Percentiles rank a stretch among this genome's conserved stretches.
phyloP scores from a whole-genome alignment of 1,140 invertebrate genomes.

The Goniozus legneri region DNA sequence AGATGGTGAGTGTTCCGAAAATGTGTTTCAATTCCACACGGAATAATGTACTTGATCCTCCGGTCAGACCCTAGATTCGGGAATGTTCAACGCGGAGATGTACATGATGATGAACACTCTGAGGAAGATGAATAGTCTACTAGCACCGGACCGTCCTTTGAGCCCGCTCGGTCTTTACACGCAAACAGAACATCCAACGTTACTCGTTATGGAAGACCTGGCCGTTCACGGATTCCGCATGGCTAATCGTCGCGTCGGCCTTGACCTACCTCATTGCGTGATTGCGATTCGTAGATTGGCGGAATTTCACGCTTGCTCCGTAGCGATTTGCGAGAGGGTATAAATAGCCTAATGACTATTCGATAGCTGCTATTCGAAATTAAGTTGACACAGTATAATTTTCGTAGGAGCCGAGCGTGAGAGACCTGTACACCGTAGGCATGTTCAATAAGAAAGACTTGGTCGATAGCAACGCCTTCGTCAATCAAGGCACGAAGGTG shows the following conservation, averaged over 20 bases:
- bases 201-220: conserved; percentile 58
- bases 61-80: conserved; percentile 30
- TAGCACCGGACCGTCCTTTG: conserved; percentile 21
- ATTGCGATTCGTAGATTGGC: conserved; percentile 57
- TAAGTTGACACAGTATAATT: too few species aligned
- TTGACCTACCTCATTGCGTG: conserved; percentile 53
- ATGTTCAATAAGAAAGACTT: too few species aligned
- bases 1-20: too few species aligned
- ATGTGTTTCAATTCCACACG: too few species aligned
- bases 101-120: conserved; percentile 41
- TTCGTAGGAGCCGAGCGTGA: too few species aligned
- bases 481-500: too few species aligned
- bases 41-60: too few species aligned
- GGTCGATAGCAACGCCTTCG: too few species aligned
- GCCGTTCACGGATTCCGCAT: conserved; percentile 55
- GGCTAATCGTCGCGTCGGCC: conserved; percentile 52
- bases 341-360: too few species aligned
- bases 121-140: conserved; percentile 39
- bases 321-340: conserved; percentile 55
- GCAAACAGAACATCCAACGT: conserved; percentile 38
- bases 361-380: too few species aligned
- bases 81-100: conserved; percentile 45
- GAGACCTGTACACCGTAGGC: too few species aligned
- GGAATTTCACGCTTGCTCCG: conserved; percentile 58
- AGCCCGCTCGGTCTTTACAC: conserved; percentile 35